Evolutionary conservation across 2,888 invertebrate species (phyloP).

Genomic region (Embidobia sp.): DNA sequence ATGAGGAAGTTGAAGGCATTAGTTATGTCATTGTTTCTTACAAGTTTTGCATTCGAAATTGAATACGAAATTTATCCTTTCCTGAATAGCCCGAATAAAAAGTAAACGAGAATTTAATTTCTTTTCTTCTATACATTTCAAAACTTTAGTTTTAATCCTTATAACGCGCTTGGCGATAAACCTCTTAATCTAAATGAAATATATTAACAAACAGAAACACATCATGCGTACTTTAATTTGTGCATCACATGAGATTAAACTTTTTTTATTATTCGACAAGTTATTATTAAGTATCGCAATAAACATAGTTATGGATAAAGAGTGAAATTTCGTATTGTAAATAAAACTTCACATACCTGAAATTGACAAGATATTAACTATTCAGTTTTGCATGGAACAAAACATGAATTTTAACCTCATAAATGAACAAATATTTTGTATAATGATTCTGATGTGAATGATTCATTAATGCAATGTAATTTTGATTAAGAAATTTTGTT

Average conservation of each 20-base stretch:
- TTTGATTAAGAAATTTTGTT: slow-evolving; percentile 12
- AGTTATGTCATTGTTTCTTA: slow-evolving; percentile 15
- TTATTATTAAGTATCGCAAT: slow-evolving; percentile 18
- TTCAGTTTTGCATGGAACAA: too few species aligned
- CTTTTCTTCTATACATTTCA: not conserved
- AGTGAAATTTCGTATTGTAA: slow-evolving; percentile 37
- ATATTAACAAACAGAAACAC: not conserved
- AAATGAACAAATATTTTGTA: slow-evolving; percentile 9
- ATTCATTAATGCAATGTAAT: not conserved
- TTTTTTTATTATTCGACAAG: slow-evolving; percentile 9
- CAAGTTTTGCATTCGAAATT: not conserved
- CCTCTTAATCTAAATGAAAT: not conserved
- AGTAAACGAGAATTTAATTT: not conserved
- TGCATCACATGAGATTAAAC: slow-evolving; percentile 1
- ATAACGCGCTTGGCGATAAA: not conserved
- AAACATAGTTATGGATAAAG: slow-evolving; percentile 15
- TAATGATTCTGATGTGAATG: not conserved
- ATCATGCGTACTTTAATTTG: not conserved
- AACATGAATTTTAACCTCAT: too few species aligned
- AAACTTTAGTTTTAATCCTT: not conserved
- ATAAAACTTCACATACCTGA: too few species aligned
- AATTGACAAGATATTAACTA: too few species aligned
- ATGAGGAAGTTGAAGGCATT: slow-evolving; percentile 39
- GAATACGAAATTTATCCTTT: slow-evolving; percentile 1
- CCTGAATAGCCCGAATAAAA: not conserved